Evolutionary conservation across 2,888 invertebrate genomes (phyloP).

Genomic region (Drosophila mimetica): DNA sequence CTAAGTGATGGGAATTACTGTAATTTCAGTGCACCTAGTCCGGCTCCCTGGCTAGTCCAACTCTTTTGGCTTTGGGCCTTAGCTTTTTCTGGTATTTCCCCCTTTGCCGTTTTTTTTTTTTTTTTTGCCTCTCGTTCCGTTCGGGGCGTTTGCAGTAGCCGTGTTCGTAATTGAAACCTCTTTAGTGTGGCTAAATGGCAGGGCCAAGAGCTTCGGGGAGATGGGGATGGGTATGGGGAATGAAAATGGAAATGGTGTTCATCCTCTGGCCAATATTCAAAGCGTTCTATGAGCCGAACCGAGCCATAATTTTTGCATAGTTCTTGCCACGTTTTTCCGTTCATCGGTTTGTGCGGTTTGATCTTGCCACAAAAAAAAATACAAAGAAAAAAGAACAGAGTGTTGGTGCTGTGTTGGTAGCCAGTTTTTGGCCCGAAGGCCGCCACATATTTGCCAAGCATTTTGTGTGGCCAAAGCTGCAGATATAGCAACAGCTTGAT

Average conservation of each 20-base stretch:
- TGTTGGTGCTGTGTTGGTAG: conserved; percentile 17
- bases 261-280: conserved; percentile 53
- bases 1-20: conserved; percentile 83
- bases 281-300: conserved; percentile 63
- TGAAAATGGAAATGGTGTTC: conserved; percentile 14
- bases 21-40: conserved; percentile 76
- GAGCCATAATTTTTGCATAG: conserved; percentile 76
- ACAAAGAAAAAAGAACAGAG: not conserved
- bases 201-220: conserved; percentile 17
- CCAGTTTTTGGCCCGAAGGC: conserved; percentile 60
- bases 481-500: conserved; percentile 57
- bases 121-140: conserved; percentile 43
- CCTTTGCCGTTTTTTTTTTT: conserved; percentile 16
- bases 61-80: conserved; percentile 29
- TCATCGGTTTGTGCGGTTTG: conserved; percentile 38
- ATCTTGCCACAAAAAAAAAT: conserved; percentile 50
- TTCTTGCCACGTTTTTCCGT: conserved; percentile 73
- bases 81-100: conserved; percentile 15
- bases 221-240: conserved; percentile 1
- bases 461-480: conserved; percentile 69
- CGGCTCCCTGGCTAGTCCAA: conserved; percentile 22
- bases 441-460: conserved; percentile 72
- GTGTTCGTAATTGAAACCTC: conserved; percentile 75
- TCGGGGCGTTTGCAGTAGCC: conserved; percentile 63
- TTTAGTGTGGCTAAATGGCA: conserved; percentile 79